phyloP scores from a whole-genome alignment of 2,797 vertebrate genomes.

The Poecilia velifera region DNA sequence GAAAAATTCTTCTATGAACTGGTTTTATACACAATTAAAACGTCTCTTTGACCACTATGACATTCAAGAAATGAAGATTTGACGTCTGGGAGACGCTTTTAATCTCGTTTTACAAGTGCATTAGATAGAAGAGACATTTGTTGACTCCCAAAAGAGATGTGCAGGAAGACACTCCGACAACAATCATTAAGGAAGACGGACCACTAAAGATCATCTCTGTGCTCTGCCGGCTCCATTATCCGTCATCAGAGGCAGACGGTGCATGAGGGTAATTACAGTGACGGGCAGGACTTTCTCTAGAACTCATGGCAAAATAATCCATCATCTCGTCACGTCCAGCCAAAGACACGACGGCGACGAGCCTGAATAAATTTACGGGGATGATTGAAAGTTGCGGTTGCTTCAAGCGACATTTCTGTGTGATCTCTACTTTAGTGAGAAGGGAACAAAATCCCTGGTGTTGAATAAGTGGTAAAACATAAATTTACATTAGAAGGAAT shows the following conservation, averaged over 20 bases:
- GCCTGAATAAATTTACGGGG: conserved; percentile 4
- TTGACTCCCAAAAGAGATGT: conserved; percentile 4
- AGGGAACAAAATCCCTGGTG: neutral
- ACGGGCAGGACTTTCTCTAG: conserved; percentile 51
- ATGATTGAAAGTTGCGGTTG: neutral
- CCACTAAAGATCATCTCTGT: conserved; percentile 36
- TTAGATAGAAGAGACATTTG: conserved; percentile 29
- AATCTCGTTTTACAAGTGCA: conserved; percentile 8
- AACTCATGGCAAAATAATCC: conserved; percentile 57
- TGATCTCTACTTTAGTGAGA: neutral
- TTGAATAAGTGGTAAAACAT: neutral
- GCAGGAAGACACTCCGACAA: conserved; percentile 10
- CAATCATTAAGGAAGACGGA: conserved; percentile 46
- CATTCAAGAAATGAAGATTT: neutral
- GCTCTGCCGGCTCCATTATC: conserved; percentile 41
- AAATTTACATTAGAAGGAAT: neutral
- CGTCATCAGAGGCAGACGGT: conserved; percentile 36
- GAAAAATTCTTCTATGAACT: conserved; percentile 15
- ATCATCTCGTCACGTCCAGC: conserved; percentile 54
- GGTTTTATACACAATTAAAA: conserved; percentile 9
- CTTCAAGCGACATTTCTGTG: neutral
- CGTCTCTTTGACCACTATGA: neutral
- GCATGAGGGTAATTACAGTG: conserved; percentile 49
- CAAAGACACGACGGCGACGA: conserved; percentile 54
- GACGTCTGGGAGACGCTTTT: conserved; percentile 2